Evolutionary conservation across 2,797 vertebrate genomes (phyloP), one percentile per base, ranked within the genome.

Genomic region (Poliocrania exsul): DNA sequence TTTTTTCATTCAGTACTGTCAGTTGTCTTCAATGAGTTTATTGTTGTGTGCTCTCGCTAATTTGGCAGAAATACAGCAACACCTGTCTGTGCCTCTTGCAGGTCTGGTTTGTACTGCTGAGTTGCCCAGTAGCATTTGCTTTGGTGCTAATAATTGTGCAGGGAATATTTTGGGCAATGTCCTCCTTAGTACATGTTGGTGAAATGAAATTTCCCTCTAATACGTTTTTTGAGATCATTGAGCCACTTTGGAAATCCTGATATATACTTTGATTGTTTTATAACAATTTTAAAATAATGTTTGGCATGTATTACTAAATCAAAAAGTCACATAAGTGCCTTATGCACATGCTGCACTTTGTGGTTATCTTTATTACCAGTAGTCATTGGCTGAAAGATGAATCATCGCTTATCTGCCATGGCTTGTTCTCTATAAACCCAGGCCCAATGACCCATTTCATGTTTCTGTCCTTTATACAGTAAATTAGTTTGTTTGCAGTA

Each of bases 401-500:
- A 23, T 85, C 40, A 81, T 6, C 44, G 40, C 67, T 92, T 89
- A 67, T 77, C 84, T 94, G 85, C 70, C 35, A 44, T 35, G 71
- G 33, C 82, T 75, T 92, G 44, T 92, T 95, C 42, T 88, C 62
- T 75, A 1, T 82, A 74, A 94, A 95, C 56, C 25, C 23, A 14
- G 24, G 18, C 88, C 83, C 70, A 95, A 82, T 79, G 70, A 65
- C 69, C 47, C 29, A 75, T 77, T 82, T 57, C 33, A 51, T 71
- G 16, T 72, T 88, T 91, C 49, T 94, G 46, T 92, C 70, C 75
- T 90, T 91, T 84, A 37, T 66, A n/a, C 11, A 42, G 23, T 84
- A 78, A 88, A 84, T 77, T 75, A 87, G 38, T 93, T 93, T 67
- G 50, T 85, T 87, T 82, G 54, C 69, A 83, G 40, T 89, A 4